Evolutionary conservation across 2,113 vertebrate genomes (phyloP), one percentile per base, ranked within the genome.

Genomic region (Pongo abelii): DNA sequence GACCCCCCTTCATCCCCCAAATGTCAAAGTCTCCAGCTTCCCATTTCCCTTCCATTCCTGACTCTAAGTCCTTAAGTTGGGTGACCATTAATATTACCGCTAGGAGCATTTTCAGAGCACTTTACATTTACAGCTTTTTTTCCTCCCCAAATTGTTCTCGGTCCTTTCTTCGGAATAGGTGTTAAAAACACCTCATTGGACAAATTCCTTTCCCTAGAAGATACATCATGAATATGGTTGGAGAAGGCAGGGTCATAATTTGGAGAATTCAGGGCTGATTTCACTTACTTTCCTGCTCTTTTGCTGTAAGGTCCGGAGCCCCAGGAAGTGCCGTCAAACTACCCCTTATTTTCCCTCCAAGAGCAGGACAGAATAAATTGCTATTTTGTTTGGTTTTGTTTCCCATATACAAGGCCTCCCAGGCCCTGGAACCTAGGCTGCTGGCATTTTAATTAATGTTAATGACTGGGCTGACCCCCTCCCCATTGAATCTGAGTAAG

Each of bases 391-490:
- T 64, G 32, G 50, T 92, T 94, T 80, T 88, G 84, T 93, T 89
- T 93, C 69, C 30, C 17, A 48, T 83, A 43, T 64, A 74, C 43
- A 80, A 97, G 93, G 20, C 48, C 75, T 94, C 67, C 27, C 55
- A 84, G 55, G 80, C 72, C 70, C 50, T 64, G 27, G 52, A 96
- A 86, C 32, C 72, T 69, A 57, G 55, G 72, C 78, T 64, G 32
- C 70, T 30, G 59, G 88, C 72, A 90, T 97, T 96, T 97, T 97
- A 95, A 95, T 96, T 84, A 92, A 96, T 70, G 32, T 74, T 90
- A 97, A 88, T 93, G 23, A 32, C 32, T 40, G 25, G 12, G 17
- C 23, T 70, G 52, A 92, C 27, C 43, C 38, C 22, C 32, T 2
- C n/a, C 50, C 43, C 75, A 61, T 10, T 89, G 93, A 93, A 93